Percentiles rank a stretch among this genome's conserved stretches.
Evolutionary conservation across 2,113 vertebrate species (phyloP).

Genomic region (Atrichornis clamosus): DNA sequence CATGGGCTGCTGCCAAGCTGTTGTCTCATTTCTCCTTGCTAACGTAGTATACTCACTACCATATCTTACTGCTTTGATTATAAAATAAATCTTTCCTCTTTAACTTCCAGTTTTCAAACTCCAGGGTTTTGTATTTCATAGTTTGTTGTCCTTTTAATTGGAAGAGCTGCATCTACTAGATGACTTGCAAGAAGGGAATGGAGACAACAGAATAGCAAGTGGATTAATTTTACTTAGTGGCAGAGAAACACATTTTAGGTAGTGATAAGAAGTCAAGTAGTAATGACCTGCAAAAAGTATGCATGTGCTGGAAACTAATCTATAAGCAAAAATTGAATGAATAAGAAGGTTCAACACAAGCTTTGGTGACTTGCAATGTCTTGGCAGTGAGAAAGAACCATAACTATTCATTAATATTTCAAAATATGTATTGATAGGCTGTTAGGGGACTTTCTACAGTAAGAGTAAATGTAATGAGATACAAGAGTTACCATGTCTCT

Average conservation of each 20-base stretch:
- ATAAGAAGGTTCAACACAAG: not conserved
- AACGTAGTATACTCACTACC: not conserved
- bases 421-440: not conserved
- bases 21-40: not conserved
- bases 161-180: not conserved
- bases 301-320: not conserved
- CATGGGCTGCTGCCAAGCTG: not conserved
- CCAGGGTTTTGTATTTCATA: not conserved
- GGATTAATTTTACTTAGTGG: not conserved
- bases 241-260: not conserved
- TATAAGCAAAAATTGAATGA: not conserved
- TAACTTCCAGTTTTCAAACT: not conserved
- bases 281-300: not conserved
- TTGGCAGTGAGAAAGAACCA: not conserved
- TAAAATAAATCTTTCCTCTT: not conserved
- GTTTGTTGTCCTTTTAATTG: not conserved
- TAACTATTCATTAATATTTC: not conserved
- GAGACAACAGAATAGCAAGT: not conserved
- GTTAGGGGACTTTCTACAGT: not conserved
- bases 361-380: not conserved
- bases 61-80: not conserved
- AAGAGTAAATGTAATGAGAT: not conserved
- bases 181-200: not conserved
- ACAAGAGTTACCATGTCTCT: not conserved
- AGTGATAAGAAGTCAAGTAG: not conserved